Base-by-base conservation (phyloP, 2,113 vertebrate species). In the Xiphophorus hellerii region DNA sequence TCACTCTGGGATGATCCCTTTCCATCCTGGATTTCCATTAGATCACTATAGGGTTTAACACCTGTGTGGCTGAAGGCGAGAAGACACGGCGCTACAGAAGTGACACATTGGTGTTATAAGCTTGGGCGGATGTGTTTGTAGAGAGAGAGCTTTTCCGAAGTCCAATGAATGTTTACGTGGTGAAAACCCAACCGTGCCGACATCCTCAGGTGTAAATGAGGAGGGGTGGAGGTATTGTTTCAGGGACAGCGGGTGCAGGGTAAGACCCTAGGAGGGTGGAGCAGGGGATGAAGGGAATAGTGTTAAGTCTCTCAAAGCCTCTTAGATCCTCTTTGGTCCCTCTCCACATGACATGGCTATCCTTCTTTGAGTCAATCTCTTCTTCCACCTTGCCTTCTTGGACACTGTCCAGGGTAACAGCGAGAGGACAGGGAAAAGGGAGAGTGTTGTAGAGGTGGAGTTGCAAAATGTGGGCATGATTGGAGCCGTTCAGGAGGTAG, bases 301-400 rank as follows among this genome's bases (percentile, higher is more conserved):
- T 27, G 66, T 81, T 92, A 93, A 94, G 89, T 91, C 90, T 84
- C 80, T 73, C 76, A 93, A 94, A 94, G 92, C 92, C 86, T 89
- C 84, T 89, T 90, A 90, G 85, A 93, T 94, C 90, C 87, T 87
- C 93, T 93, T 91, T 92, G 78, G 86, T 93, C 86, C 85, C 80
- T 87, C 88, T 92, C 89, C 90, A 92, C 84, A 90, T 91, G 91
- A 89, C 87, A 89, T 74, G 78, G 82, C 88, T 87, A 88, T 92
- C 84, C 86, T 85, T 86, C 81, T 88, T 87, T 86, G 87, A 89
- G 86, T 90, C 89, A 90, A 89, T 91, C 84, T 88, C 87, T 88
- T 87, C 80, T 71, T 90, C 90, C 90, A 92, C 88, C 90, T 92
- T 89, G 83, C 84, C 71, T 82, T 74, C 42, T 73, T 90, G 90